Evolutionary conservation across 2,797 vertebrate genomes (phyloP).

Genomic region (Sphenopsis melanotis): DNA sequence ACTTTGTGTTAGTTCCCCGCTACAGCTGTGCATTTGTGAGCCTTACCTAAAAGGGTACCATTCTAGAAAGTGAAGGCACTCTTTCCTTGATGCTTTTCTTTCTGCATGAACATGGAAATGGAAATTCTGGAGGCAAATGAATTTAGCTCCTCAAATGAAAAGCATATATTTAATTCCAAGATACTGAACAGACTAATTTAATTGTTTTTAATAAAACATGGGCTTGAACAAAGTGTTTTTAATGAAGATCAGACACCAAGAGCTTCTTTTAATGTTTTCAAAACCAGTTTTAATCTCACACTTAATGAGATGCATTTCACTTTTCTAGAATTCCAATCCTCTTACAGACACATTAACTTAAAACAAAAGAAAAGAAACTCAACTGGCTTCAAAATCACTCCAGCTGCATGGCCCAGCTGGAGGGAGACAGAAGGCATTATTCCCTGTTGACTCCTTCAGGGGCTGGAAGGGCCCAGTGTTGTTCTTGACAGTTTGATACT

Average conservation of each 20-base stretch:
- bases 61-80: neutral
- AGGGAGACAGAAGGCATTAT: neutral
- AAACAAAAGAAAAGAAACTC: neutral
- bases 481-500: neutral
- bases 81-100: neutral
- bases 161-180: neutral
- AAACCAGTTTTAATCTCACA: neutral
- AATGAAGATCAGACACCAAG: conserved; percentile 19
- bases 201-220: neutral
- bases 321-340: neutral
- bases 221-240: neutral
- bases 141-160: neutral
- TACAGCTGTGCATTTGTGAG: neutral
- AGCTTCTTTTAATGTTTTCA: neutral
- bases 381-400: conserved; percentile 15
- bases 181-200: neutral
- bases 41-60: neutral
- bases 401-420: conserved; percentile 26
- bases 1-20: neutral
- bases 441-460: neutral
- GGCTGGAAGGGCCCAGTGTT: neutral
- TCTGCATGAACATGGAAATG: neutral
- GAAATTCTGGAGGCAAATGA: neutral
- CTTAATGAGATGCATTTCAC: neutral
- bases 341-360: neutral